Evolutionary conservation across 2,888 invertebrate genomes (phyloP).

Genomic region (Crematogaster levior): DNA sequence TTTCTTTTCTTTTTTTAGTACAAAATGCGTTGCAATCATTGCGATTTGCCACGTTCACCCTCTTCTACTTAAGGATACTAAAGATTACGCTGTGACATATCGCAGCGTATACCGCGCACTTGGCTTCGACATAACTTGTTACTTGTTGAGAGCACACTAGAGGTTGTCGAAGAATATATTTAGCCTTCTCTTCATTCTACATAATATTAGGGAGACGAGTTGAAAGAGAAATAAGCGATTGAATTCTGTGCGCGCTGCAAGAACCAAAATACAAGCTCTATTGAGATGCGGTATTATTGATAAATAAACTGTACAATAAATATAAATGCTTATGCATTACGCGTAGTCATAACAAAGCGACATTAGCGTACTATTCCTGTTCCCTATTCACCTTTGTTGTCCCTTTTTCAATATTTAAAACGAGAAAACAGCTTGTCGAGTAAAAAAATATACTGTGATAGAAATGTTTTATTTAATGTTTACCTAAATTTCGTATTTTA

Average conservation of each 20-base stretch:
- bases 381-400: slow-evolving; percentile 55
- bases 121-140: slow-evolving; percentile 63
- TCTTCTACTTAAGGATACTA: slow-evolving; percentile 70
- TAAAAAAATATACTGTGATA: slow-evolving; percentile 66
- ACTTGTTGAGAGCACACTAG: slow-evolving; percentile 45
- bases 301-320: slow-evolving; percentile 70
- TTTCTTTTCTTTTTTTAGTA: slow-evolving; percentile 69
- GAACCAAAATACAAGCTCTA: slow-evolving; percentile 70
- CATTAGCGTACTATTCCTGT: slow-evolving; percentile 58
- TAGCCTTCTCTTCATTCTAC: slow-evolving; percentile 15
- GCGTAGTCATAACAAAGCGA: slow-evolving; percentile 61
- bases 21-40: slow-evolving; percentile 70
- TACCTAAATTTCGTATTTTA: slow-evolving; percentile 5
- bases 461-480: slow-evolving; percentile 62
- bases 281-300: slow-evolving; percentile 68
- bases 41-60: slow-evolving; percentile 66
- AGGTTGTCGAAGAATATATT: slow-evolving; percentile 34
- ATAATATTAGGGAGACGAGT: slow-evolving; percentile 11
- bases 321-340: slow-evolving; percentile 65
- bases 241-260: slow-evolving; percentile 63
- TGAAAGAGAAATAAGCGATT: slow-evolving; percentile 34
- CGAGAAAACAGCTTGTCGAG: slow-evolving; percentile 63
- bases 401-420: slow-evolving; percentile 62
- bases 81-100: slow-evolving; percentile 66
- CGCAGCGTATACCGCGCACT: slow-evolving; percentile 57